Percentiles rank a stretch among this genome's conserved stretches.
phyloP scores from a whole-genome alignment of 2,888 invertebrate genomes.

The Sarcophaga variegata region DNA sequence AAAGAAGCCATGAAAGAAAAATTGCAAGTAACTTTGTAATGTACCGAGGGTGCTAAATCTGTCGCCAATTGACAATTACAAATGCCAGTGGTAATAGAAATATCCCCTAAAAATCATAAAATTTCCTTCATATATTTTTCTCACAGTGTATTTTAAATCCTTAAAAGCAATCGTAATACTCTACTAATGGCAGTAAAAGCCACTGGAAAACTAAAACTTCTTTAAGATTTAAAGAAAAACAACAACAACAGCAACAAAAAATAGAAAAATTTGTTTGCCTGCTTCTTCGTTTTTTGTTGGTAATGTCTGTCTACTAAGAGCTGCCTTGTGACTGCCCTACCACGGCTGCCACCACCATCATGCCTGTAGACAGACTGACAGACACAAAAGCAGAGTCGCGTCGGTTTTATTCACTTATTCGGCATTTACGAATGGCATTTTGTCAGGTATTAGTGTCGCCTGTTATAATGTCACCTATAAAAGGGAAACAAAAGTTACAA shows the following conservation, averaged over 20 bases:
- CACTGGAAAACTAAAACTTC: slow-evolving; percentile 39
- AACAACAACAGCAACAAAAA: no score
- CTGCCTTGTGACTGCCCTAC: slow-evolving; percentile 21
- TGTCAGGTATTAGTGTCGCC: slow-evolving; percentile 70
- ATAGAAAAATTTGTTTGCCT: slow-evolving; percentile 48
- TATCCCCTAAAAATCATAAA: neutral
- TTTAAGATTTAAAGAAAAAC: slow-evolving; percentile 29
- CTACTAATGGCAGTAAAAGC: slow-evolving; percentile 5
- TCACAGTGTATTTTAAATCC: slow-evolving; percentile 25
- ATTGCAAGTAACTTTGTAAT: no score
- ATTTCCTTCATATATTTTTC: neutral
- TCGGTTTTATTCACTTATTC: slow-evolving; percentile 66
- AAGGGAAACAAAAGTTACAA: slow-evolving; percentile 34
- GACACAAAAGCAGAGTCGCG: neutral
- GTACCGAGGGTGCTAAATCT: no score
- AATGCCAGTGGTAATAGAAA: no score
- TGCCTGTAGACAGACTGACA: neutral
- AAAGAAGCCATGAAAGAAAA: no score
- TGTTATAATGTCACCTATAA: slow-evolving; percentile 64
- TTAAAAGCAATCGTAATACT: slow-evolving; percentile 9
- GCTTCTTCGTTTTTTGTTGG: neutral
- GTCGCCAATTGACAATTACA: no score
- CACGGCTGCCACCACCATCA: slow-evolving; percentile 18
- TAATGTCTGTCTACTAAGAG: slow-evolving; percentile 12
- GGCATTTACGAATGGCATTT: slow-evolving; percentile 59